phyloP scores from a whole-genome alignment of 2,797 vertebrate species.

The Rhynchonycteris naso region DNA sequence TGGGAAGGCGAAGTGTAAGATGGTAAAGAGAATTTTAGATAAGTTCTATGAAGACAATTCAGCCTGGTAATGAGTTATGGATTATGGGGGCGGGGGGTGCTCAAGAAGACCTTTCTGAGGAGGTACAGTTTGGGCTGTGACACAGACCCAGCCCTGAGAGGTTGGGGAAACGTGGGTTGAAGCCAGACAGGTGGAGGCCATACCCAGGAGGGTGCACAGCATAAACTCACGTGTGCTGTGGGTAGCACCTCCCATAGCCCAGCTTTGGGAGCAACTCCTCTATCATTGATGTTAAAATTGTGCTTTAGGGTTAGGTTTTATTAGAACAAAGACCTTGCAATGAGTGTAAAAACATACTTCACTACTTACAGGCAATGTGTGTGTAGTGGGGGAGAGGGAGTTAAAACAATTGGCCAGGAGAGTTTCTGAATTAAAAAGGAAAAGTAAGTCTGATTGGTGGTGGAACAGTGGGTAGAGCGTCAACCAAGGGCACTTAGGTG shows the following conservation, averaged over 20 bases:
- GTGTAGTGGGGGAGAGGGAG: background rate
- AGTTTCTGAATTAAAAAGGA: background rate
- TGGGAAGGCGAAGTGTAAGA: background rate
- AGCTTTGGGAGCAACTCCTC: background rate
- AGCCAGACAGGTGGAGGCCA: background rate
- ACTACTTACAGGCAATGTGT: no score
- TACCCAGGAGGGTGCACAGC: fast-evolving
- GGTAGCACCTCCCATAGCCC: fast-evolving
- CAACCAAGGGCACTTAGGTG: no score
- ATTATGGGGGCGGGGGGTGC: fast-evolving
- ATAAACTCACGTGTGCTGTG: fast-evolving
- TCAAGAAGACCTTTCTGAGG: background rate
- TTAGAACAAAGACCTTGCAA: background rate
- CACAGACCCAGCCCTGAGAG: background rate
- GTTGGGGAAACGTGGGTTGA: no score
- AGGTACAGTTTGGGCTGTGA: background rate
- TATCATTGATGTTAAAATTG: background rate
- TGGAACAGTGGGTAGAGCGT: no score
- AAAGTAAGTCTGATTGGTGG: background rate
- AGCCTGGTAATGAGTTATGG: background rate
- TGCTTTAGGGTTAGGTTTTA: background rate
- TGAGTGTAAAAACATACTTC: no score
- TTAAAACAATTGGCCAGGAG: background rate
- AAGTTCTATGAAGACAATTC: background rate
- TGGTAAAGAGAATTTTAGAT: background rate